phyloP scores from a whole-genome alignment of 2,113 vertebrate genomes.

The Zapus hudsonius region DNA sequence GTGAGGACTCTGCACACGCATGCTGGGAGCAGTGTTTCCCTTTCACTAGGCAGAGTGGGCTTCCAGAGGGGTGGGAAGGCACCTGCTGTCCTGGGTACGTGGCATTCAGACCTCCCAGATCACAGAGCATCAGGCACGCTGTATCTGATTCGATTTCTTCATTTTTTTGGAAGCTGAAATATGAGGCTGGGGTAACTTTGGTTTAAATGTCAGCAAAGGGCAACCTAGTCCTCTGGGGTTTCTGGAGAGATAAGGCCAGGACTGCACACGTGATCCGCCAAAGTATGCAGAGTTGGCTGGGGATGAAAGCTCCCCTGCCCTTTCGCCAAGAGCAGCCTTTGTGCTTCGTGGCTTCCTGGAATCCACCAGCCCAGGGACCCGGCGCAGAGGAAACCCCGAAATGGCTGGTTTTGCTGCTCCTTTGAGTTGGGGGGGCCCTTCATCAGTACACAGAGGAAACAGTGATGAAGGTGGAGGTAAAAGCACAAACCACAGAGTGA shows the following conservation, averaged over 20 bases:
- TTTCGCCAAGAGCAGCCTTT: constrained; percentile 12
- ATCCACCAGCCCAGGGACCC: not conserved
- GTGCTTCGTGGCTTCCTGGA: not conserved
- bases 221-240: not conserved
- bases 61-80: not conserved
- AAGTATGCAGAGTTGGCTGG: constrained; percentile 22
- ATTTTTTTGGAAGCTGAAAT: constrained; percentile 20
- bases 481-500: not conserved
- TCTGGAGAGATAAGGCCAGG: constrained; percentile 42
- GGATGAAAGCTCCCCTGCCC: not conserved
- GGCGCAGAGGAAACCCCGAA: not conserved
- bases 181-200: not conserved
- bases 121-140: not conserved
- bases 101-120: not conserved
- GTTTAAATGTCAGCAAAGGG: constrained; percentile 45
- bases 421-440: not conserved
- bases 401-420: constrained; percentile 13
- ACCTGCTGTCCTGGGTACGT: not conserved
- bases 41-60: not conserved
- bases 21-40: not conserved
- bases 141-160: not conserved
- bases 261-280: not conserved
- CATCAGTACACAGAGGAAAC: not conserved
- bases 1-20: not conserved
- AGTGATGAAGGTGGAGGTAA: not conserved